phyloP scores from a whole-genome alignment of 2,797 vertebrate genomes.

The Peromyscus nudipes region DNA sequence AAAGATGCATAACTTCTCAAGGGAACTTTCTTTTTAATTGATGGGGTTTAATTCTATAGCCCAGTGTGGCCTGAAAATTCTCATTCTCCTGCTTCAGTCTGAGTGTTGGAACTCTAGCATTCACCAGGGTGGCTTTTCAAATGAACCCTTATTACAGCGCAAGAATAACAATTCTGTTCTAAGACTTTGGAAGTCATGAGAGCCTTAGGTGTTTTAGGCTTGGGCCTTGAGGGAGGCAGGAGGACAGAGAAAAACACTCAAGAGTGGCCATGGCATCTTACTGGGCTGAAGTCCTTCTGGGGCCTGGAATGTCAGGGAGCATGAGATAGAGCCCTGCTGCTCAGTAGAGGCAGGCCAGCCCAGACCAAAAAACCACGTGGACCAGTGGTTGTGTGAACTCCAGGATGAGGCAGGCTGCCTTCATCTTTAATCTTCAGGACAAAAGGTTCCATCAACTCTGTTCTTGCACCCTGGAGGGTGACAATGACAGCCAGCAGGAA shows the following conservation, averaged over 20 bases:
- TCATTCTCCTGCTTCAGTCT: neutral
- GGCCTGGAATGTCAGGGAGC: neutral
- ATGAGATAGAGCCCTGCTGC: neutral
- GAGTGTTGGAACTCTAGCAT: neutral
- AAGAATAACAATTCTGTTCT: too few species aligned
- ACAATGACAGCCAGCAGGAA: neutral
- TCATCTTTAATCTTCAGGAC: neutral
- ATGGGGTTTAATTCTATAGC: neutral
- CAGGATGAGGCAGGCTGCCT: fast-evolving
- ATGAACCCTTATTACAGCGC: neutral
- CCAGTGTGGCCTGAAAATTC: neutral
- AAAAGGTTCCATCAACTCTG: neutral
- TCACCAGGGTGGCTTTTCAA: neutral
- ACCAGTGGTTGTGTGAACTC: neutral
- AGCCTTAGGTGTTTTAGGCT: neutral
- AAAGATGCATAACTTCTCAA: neutral
- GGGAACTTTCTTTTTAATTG: neutral
- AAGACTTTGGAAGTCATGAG: too few species aligned
- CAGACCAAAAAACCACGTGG: neutral
- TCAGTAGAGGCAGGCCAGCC: fast-evolving
- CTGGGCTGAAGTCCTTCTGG: neutral
- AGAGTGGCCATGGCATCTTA: neutral
- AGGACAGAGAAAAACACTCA: neutral
- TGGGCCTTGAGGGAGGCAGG: neutral
- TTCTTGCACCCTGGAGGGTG: neutral